Evolutionary conservation across 2,888 invertebrate species (phyloP).

Genomic region (Volucella inanis): DNA sequence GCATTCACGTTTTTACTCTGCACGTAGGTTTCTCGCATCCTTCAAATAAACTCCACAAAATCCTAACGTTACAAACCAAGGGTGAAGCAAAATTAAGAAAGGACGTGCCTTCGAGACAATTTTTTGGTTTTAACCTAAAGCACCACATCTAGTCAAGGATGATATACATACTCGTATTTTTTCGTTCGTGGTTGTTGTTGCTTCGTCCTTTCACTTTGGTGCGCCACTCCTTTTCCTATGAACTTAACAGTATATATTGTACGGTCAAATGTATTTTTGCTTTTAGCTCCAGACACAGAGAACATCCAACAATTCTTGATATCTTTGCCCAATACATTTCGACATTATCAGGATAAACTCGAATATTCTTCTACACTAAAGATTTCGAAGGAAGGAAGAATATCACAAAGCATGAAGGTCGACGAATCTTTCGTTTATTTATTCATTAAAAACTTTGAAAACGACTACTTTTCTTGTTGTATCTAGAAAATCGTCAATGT

Average conservation of each 20-base stretch:
- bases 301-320: constrained; percentile 18
- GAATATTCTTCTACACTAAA: constrained; percentile 61
- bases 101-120: constrained; percentile 66
- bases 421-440: constrained; percentile 43
- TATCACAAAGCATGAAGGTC: constrained; percentile 11
- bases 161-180: constrained; percentile 9
- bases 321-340: constrained; percentile 54
- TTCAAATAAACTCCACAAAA: constrained; percentile 62
- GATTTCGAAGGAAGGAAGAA: constrained; percentile 38
- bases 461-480: constrained; percentile 16
- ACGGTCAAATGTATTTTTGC: constrained; percentile 43
- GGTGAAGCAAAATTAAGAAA: constrained; percentile 63
- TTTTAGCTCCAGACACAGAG: constrained; percentile 53
- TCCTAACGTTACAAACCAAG: constrained; percentile 48
- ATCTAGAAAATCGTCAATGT: constrained; percentile 4
- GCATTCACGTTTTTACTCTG: constrained; percentile 33
- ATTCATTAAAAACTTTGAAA: constrained; percentile 56
- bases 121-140: constrained; percentile 62
- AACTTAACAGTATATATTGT: constrained; percentile 37
- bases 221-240: constrained; percentile 45
- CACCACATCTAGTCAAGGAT: constrained; percentile 35
- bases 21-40: constrained; percentile 44
- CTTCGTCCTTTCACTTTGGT: constrained; percentile 10
- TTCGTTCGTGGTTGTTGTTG: neutral
- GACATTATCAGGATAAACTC: constrained; percentile 64